Conservation (phyloP, 92 coral and sea anemone genomes). For the Bergia sp. region DNA sequence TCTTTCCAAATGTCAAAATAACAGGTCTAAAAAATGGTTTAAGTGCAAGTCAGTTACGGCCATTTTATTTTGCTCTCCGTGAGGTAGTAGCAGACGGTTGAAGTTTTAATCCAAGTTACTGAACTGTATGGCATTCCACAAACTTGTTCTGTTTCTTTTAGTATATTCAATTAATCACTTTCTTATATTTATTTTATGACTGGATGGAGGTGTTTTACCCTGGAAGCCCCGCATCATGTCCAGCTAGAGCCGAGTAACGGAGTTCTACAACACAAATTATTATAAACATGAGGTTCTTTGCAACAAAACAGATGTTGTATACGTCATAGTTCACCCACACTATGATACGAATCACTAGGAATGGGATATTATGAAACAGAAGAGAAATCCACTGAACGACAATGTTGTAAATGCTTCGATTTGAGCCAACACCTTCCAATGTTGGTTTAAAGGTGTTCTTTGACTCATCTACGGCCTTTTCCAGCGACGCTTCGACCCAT, state of each 20-base stretch:
- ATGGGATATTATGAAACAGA: constrained; percentile 49
- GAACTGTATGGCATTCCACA: no score
- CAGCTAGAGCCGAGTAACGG: constrained; percentile 30
- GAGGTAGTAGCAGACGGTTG: no score
- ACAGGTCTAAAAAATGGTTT: no score
- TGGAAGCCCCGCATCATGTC: constrained; percentile 6
- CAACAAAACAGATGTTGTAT: constrained; percentile 51
- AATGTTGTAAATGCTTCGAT: constrained; percentile 39
- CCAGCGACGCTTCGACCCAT: constrained; percentile 38
- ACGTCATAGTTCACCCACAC: constrained; percentile 48
- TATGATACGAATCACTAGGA: constrained; percentile 49
- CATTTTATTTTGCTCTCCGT: no score
- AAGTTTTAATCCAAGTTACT: no score
- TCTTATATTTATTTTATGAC: background rate
- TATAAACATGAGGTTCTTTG: constrained; percentile 48
- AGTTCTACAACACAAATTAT: constrained; percentile 29
- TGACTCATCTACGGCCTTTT: constrained; percentile 40
- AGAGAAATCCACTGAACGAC: constrained; percentile 30
- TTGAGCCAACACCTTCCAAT: constrained; percentile 21
- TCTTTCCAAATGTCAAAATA: no score
- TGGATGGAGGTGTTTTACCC: background rate
- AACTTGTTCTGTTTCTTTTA: no score
- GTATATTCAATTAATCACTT: no score
- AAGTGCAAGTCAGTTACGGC: no score
- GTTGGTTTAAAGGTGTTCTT: constrained; percentile 23